These are phyloP conservation scores for Fregetta grallaria DNA, from an alignment of 2,113 vertebrate genomes.

Conservation along the genomic window DNA sequence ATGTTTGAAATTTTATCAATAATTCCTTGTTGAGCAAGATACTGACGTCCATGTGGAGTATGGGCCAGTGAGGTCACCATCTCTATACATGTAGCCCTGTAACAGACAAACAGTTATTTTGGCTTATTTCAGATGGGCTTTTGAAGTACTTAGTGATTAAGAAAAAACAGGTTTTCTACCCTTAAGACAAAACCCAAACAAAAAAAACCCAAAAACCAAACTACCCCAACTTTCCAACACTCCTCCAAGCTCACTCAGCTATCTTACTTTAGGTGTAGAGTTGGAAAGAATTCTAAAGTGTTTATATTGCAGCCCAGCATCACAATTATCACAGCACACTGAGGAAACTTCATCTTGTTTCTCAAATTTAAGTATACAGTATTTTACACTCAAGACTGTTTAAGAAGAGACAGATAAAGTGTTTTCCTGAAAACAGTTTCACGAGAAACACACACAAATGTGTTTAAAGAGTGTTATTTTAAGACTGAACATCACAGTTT, in stretches of 20 bases:
- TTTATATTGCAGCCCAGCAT: neutral
- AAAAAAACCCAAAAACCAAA: neutral
- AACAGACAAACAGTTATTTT: neutral
- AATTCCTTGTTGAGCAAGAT: constrained; percentile 87
- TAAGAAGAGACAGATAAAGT: neutral
- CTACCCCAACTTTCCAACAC: neutral
- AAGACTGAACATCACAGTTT: neutral
- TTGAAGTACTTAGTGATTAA: neutral
- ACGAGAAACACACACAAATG: neutral
- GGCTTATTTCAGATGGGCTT: accelerated
- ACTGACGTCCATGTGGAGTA: constrained; percentile 86
- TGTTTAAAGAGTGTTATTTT: neutral
- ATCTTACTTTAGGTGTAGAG: neutral
- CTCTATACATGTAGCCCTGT: constrained; percentile 90
- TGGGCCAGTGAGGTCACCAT: constrained; percentile 88
- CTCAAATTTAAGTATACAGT: neutral
- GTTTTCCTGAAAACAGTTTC: neutral
- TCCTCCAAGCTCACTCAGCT: neutral
- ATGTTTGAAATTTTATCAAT: constrained; percentile 93
- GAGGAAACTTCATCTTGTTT: neutral
- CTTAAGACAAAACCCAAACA: neutral
- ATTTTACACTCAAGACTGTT: neutral
- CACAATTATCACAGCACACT: neutral
- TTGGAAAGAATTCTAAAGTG: neutral
- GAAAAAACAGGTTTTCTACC: neutral